Base-by-base conservation (phyloP, 37 sponge, comb jelly and placozoan species). In the Bolinopsis microptera region DNA sequence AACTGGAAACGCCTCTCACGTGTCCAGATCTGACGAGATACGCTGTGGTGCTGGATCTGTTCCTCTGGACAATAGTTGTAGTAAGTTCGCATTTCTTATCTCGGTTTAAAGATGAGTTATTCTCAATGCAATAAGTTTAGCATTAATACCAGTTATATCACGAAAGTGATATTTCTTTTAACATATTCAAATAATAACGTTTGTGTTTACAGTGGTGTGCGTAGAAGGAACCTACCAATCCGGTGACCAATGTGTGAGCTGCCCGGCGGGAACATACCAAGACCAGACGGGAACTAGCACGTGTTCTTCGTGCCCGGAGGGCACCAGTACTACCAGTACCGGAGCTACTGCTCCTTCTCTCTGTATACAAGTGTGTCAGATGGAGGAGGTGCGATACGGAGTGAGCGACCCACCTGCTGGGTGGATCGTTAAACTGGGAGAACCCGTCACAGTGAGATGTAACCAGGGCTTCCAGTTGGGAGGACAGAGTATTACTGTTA, bases 231-330 rank as follows among this genome's bases (percentile, higher is more conserved):
- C 31, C 75, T 72, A 72, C 25, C 27, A 30, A 3, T 30, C 31
- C 3, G 31, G 75, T 24, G 25, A 72, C 25, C n/a, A 72, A 28
- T 72, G 75, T 72, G 13, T 30, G 75, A n/a, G 31, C 31, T 72
- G 75, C 18, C 75, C 75, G 3, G 5, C 5, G n/a, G 75, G 75
- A 72, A 72, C 75, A n/a, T 72, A 72, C 75, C 75, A 72, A 28
- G 31, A 30, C 22, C 2, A 72, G 3, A 8, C 31, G n/a, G 31
- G 75, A 5, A 23, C 75, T 28, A 72, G 3, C 75, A n/a, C 27
- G 75, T 72, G 75, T 72, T 30, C 27, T 5, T 30, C 75, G 3
- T 72, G 75, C 31, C 75, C 75, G 3, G 75, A 2, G 5, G 75
- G 25, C 5, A 72, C 75, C 75, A 72, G 75, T 28, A 72, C 75